Evolutionary conservation across 2,888 invertebrate genomes (phyloP), one percentile per base, ranked within the genome.

Genomic region (Scaptomyza caliginosa): DNA sequence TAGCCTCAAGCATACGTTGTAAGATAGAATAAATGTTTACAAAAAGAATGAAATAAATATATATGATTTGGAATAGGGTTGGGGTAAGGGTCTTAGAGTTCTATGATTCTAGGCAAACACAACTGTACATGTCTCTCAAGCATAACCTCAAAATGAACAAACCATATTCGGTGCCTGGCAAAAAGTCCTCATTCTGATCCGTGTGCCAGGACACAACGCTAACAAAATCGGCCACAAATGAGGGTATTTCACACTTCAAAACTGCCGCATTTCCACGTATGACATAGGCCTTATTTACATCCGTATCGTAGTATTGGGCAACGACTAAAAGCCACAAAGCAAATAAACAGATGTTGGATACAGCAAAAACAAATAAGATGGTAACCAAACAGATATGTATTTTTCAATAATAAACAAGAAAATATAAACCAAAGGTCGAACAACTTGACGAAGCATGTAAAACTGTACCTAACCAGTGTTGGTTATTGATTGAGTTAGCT

Each of bases 161-260:
- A 91, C 91, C 91, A 72, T 91, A 90, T 91, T 91, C 91, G 64
- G 83, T 86, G 88, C 89, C 91, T 28, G 90, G 89, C 74, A 90
- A 80, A 76, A 90, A 91, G 82, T 90, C 89, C 72, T 91, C 91
- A 67, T 89, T 89, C 77, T 88, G 88, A 92, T 96, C 96, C 74
- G 96, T 96, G 85, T 96, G 95, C 97, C 97, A 97, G 28, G 96
- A 95, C 40, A 96, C 93, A 79, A 98, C 96, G 86, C 93, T 94
- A 73, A 98, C 96, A 92, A 97, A 98, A 92, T 98, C 97, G 71
- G 96, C 96, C 65, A 98, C 97, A 92, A 97, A 98, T 55, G 96
- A 96, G 34, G 98, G 98, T 83, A 97, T 95, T 86, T 96, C 96
- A 92, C 97, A 97, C 92, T 97, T 97, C 84, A 97, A 93, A 64